Conservation (phyloP, 2,888 invertebrate genomes). For the Pyrocoelia pectoralis region DNA sequence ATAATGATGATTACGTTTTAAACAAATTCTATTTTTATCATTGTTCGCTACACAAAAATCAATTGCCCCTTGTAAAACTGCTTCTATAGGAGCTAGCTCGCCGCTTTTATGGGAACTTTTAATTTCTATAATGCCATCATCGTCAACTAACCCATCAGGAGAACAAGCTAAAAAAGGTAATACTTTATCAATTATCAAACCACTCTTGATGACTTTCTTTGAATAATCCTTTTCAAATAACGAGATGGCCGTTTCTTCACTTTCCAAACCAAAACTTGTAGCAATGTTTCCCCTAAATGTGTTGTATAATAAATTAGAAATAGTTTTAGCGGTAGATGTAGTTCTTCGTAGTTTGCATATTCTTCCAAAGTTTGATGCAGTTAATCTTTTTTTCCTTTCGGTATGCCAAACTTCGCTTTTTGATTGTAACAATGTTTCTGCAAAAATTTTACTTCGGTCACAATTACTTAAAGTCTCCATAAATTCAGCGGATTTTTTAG, state of each 20-base stretch:
- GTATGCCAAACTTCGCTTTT: background rate
- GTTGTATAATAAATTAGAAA: background rate
- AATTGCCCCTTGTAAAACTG: no score
- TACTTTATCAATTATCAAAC: background rate
- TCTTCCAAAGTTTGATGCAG: constrained; percentile 6
- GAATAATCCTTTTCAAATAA: no score
- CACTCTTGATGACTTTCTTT: background rate
- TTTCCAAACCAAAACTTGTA: background rate
- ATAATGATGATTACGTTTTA: no score
- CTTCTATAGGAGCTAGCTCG: no score
- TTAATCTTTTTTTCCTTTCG: background rate
- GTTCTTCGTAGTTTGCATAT: background rate
- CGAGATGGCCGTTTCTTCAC: background rate
- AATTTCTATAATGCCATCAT: no score
- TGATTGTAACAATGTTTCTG: background rate
- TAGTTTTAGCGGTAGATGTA: constrained; percentile 5
- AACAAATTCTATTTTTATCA: no score
- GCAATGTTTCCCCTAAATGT: background rate
- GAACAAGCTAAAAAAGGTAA: background rate
- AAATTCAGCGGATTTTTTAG: background rate
- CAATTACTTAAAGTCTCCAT: no score
- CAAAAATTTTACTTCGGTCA: background rate
- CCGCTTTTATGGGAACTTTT: no score
- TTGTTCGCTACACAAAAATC: no score
- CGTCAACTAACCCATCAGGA: no score